Conservation (phyloP, 2,113 vertebrate genomes). For the Tragelaphus strepsiceros region DNA sequence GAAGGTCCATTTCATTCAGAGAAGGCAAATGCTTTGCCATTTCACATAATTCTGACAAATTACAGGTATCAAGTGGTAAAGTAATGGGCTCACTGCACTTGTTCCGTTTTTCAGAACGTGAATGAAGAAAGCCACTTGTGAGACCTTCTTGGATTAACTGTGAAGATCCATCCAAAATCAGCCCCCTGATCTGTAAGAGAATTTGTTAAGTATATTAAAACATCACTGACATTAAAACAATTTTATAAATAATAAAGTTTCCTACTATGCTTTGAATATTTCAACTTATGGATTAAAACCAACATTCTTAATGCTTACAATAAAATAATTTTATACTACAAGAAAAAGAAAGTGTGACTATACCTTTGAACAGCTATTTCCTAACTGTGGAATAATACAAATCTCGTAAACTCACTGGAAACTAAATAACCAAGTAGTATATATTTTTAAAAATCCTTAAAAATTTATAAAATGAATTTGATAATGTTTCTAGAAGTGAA, state of each 20-base stretch:
- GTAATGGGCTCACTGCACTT: neutral
- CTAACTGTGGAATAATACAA: neutral
- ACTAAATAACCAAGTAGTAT: neutral
- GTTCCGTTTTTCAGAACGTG: neutral
- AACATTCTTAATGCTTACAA: neutral
- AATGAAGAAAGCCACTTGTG: constrained; percentile 81
- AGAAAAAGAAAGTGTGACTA: neutral
- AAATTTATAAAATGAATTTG: neutral
- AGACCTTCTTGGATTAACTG: constrained; percentile 84
- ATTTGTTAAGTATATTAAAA: neutral
- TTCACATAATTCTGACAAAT: constrained; percentile 89
- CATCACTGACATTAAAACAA: neutral
- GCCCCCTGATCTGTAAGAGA: constrained; percentile 82
- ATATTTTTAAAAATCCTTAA: neutral
- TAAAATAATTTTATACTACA: neutral
- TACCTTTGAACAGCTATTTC: neutral
- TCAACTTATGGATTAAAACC: constrained; percentile 11
- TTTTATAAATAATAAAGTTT: constrained; percentile 22
- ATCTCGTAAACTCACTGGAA: neutral
- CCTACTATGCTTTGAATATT: neutral
- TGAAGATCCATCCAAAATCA: constrained; percentile 86
- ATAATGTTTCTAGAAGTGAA: neutral
- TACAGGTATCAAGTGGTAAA: constrained; percentile 71
- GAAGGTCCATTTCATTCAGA: constrained; percentile 65
- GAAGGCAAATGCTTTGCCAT: constrained; percentile 89